phyloP scores from a whole-genome alignment of 2,888 invertebrate genomes.

The Augiades crinisus region DNA sequence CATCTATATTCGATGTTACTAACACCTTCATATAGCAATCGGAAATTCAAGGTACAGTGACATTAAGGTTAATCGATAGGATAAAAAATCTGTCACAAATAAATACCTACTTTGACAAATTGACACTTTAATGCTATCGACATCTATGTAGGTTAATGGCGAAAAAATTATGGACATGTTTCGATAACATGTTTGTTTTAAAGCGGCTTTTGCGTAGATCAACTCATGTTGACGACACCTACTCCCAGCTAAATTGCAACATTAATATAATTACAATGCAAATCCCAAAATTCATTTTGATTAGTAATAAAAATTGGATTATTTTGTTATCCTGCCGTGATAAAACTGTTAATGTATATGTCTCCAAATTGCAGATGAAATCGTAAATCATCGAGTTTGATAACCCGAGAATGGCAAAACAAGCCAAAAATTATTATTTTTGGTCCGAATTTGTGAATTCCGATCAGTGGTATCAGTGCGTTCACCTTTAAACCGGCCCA shows the following conservation, averaged over 20 bases:
- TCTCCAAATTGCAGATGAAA: constrained; percentile 46
- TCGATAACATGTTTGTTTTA: background rate
- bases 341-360: constrained; percentile 34
- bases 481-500: constrained; percentile 77
- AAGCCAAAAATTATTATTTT: constrained; percentile 62
- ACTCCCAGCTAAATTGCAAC: background rate
- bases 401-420: constrained; percentile 67
- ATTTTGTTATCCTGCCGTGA: constrained; percentile 34
- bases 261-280: constrained; percentile 14
- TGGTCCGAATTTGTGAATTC: constrained; percentile 63
- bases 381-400: constrained; percentile 60
- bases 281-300: constrained; percentile 23
- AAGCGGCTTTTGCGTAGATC: background rate
- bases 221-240: too few species aligned
- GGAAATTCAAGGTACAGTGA: background rate
- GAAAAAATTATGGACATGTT: constrained; percentile 33
- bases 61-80: constrained; percentile 48
- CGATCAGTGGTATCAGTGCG: constrained; percentile 59
- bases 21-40: background rate
- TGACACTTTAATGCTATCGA: constrained; percentile 34
- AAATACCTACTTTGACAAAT: too few species aligned
- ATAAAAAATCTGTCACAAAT: constrained; percentile 29
- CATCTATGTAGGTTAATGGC: constrained; percentile 50
- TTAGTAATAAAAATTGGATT: constrained; percentile 20
- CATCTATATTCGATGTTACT: background rate